Evolutionary conservation across 1,140 invertebrate genomes (phyloP).

Genomic region (Drusus annulatus): DNA sequence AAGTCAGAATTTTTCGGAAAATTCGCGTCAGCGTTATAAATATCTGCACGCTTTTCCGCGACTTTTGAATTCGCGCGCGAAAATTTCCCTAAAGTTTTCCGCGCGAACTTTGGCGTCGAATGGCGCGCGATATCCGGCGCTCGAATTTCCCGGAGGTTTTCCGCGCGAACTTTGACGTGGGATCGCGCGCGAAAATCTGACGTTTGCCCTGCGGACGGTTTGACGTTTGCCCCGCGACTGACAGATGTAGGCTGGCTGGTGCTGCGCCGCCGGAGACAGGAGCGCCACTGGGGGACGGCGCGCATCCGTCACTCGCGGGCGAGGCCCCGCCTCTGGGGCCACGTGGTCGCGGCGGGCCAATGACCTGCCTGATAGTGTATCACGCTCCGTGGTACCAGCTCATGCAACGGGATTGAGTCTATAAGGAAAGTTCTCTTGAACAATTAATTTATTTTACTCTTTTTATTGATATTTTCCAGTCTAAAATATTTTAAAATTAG

Average conservation of each 20-base stretch:
- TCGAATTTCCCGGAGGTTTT: not conserved
- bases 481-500: too few relatives aligned
- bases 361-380: constrained; percentile 39
- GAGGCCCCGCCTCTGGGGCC: not conserved
- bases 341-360: constrained; percentile 20
- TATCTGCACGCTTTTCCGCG: too few relatives aligned
- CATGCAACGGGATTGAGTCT: not conserved
- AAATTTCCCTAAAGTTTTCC: too few relatives aligned
- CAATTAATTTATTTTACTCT: too few relatives aligned
- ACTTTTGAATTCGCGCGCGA: too few relatives aligned
- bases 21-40: too few relatives aligned
- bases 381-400: not conserved
- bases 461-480: too few relatives aligned
- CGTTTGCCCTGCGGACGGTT: not conserved
- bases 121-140: not conserved
- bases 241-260: not conserved
- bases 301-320: not conserved
- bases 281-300: not conserved
- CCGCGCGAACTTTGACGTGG: not conserved
- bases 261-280: not conserved
- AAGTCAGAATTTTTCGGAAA: not conserved
- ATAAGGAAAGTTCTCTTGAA: too few relatives aligned
- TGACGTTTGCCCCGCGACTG: not conserved
- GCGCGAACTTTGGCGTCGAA: not conserved
- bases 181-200: not conserved